A percentile compares a stretch with the other conserved stretches of the same genome.
Conservation (phyloP, 92 coral and sea anemone genomes). For the Epizoanthus rinbou region DNA sequence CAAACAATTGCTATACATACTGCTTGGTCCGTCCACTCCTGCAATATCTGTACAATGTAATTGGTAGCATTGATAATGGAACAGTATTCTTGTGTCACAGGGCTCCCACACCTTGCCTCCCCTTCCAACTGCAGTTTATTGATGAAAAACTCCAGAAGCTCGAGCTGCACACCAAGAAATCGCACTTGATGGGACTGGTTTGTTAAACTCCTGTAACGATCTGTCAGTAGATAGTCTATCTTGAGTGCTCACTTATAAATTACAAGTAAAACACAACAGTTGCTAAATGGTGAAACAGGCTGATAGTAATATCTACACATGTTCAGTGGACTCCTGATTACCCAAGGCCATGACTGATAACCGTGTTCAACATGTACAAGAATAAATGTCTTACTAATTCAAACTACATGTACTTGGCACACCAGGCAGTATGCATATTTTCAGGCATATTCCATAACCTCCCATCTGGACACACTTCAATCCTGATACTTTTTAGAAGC, state of each 20-base stretch:
- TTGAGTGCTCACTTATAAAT: too few species aligned
- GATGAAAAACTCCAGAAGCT: slow-evolving; percentile 74
- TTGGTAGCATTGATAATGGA: slow-evolving; percentile 85
- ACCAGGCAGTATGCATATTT: too few species aligned
- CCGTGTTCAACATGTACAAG: not conserved
- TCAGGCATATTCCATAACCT: too few species aligned
- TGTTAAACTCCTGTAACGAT: slow-evolving; percentile 87
- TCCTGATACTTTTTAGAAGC: too few species aligned
- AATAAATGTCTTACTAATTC: too few species aligned
- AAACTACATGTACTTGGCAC: too few species aligned
- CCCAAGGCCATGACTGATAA: not conserved
- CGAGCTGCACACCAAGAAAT: slow-evolving; percentile 84
- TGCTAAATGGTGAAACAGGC: too few species aligned
- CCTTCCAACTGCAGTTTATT: slow-evolving; percentile 60
- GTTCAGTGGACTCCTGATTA: too few species aligned
- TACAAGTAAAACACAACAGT: too few species aligned
- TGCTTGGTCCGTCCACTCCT: slow-evolving; percentile 97
- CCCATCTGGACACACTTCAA: too few species aligned
- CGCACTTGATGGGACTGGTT: slow-evolving; percentile 56
- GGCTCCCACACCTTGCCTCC: slow-evolving; percentile 58
- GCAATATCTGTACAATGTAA: slow-evolving; percentile 73
- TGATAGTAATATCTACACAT: too few species aligned
- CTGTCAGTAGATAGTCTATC: slow-evolving; percentile 30
- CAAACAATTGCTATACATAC: slow-evolving; percentile 44
- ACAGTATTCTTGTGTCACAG: slow-evolving; percentile 68